Percentiles rank a stretch among this genome's conserved stretches.
phyloP scores from a whole-genome alignment of 2,113 vertebrate species.

The Probosciger aterrimus region DNA sequence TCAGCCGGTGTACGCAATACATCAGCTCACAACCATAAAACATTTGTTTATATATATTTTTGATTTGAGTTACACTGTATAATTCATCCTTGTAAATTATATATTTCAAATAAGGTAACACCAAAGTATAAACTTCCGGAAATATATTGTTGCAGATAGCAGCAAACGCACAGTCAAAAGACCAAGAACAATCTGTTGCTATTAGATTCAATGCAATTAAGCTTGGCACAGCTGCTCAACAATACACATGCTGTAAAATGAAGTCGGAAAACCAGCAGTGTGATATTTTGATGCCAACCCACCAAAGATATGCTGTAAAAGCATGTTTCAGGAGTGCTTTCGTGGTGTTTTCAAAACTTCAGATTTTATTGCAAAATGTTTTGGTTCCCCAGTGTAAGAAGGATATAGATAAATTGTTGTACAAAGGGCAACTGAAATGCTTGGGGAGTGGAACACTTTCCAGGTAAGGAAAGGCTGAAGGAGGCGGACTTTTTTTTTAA shows the following conservation, averaged over 20 bases:
- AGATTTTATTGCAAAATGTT: background rate
- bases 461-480: background rate
- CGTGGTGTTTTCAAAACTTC: background rate
- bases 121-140: background rate
- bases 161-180: background rate
- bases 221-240: background rate
- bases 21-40: background rate
- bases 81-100: background rate
- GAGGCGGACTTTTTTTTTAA: background rate
- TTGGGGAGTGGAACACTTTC: accelerated
- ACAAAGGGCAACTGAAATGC: accelerated
- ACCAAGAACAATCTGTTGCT: background rate
- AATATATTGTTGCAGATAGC: background rate
- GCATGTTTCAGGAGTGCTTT: background rate
- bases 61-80: background rate
- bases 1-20: background rate
- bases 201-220: background rate
- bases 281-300: background rate
- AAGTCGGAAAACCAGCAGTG: background rate
- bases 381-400: background rate
- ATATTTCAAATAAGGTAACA: background rate
- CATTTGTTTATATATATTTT: background rate
- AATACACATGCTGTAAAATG: background rate
- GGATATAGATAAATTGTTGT: background rate
- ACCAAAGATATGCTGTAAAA: background rate